Percentiles rank a stretch among this genome's conserved stretches.
phyloP scores from a whole-genome alignment of 1,140 invertebrate genomes.

The Sipha flava region DNA sequence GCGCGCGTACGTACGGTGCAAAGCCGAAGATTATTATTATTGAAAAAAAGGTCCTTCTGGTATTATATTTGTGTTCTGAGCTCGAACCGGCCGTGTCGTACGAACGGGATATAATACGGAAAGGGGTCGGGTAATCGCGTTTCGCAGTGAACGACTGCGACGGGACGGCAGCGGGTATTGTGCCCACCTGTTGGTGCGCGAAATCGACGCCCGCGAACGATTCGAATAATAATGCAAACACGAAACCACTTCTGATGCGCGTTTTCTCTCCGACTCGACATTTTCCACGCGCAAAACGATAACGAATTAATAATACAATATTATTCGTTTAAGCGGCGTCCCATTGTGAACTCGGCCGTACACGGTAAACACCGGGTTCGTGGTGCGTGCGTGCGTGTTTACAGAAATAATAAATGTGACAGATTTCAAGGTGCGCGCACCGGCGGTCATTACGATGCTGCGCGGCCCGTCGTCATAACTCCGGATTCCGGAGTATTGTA shows the following conservation, averaged over 20 bases:
- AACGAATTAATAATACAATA: background rate
- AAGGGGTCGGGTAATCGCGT: conserved; percentile 10
- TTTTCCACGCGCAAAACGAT: too few relatives aligned
- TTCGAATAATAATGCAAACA: background rate
- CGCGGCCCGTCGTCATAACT: background rate
- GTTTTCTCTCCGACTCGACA: too few relatives aligned
- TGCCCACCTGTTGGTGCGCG: conserved; percentile 27
- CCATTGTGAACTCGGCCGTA: background rate
- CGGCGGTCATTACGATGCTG: background rate
- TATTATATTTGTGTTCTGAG: too few relatives aligned
- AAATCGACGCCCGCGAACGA: background rate
- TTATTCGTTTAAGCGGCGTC: background rate
- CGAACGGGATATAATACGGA: background rate
- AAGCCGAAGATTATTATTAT: too few relatives aligned
- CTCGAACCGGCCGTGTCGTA: too few relatives aligned
- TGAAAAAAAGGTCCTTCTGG: too few relatives aligned
- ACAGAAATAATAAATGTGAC: conserved; percentile 11
- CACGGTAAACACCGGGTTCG: background rate
- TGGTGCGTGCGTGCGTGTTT: background rate
- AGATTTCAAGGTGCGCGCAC: background rate
- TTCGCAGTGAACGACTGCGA: background rate
- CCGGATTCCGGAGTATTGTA: background rate
- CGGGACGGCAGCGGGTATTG: conserved; percentile 5
- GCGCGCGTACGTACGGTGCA: too few relatives aligned
- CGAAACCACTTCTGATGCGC: background rate